A percentile compares a stretch with the other conserved stretches of the same genome.
Evolutionary conservation across 64 coral and sea anemone genomes (phyloP).

Genomic region (Montipora cactus): DNA sequence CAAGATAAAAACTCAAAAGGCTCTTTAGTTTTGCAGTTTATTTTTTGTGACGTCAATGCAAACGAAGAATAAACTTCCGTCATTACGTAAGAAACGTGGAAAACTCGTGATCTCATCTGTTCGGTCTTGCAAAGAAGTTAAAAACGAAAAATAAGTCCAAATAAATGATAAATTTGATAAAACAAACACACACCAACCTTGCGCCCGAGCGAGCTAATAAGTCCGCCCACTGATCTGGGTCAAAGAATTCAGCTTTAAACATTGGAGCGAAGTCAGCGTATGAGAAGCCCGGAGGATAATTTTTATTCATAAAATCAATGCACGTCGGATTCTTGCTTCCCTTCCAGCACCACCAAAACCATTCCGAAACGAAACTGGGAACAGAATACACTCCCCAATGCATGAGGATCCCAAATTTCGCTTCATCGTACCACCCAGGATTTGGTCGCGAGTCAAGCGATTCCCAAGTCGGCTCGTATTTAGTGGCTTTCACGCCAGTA

Average conservation of each 20-base stretch:
- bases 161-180: too few species aligned
- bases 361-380: slow-evolving; percentile 50
- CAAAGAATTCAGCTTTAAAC: slow-evolving; percentile 77
- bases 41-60: too few species aligned
- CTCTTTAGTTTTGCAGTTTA: too few species aligned
- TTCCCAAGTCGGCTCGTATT: slow-evolving; percentile 73
- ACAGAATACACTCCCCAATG: slow-evolving; percentile 85
- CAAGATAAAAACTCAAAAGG: too few species aligned
- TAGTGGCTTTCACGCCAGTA: background rate
- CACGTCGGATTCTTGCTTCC: background rate
- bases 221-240: slow-evolving; percentile 78
- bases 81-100: too few species aligned
- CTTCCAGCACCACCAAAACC: slow-evolving; percentile 64
- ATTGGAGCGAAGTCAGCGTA: slow-evolving; percentile 76
- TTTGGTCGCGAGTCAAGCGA: slow-evolving; percentile 72
- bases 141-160: too few species aligned
- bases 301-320: slow-evolving; percentile 65
- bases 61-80: too few species aligned
- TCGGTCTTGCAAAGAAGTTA: too few species aligned
- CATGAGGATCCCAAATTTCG: slow-evolving; percentile 79
- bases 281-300: slow-evolving; percentile 53
- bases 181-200: slow-evolving; percentile 31
- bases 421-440: slow-evolving; percentile 72
- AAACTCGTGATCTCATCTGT: too few species aligned
- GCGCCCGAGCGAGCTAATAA: slow-evolving; percentile 72